phyloP scores from a whole-genome alignment of 37 sponge, comb jelly and placozoan species.

The Corticium candelabrum region DNA sequence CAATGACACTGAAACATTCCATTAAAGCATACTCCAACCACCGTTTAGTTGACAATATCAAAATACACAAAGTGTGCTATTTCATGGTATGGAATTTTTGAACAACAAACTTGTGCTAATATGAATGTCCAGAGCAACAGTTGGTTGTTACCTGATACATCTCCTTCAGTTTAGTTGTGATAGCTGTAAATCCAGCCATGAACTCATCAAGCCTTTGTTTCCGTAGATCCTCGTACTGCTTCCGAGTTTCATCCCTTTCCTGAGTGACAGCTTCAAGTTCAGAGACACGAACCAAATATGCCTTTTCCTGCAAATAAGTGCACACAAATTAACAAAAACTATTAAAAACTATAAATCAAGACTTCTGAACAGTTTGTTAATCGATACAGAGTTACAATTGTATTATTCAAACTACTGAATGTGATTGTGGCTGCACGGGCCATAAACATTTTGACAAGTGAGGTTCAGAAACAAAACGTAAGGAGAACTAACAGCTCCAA shows the following conservation, averaged over 20 bases:
- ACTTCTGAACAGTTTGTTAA: background rate
- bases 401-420: no score
- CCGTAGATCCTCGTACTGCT: constrained; percentile 67
- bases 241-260: constrained; percentile 62
- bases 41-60: no score
- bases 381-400: background rate
- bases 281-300: constrained; percentile 45
- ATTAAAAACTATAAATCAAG: background rate
- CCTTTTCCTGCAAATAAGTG: constrained; percentile 50
- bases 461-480: no score
- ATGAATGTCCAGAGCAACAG: no score
- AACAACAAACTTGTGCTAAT: no score
- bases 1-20: no score
- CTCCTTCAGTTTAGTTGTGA: constrained; percentile 94
- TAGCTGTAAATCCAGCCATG: constrained; percentile 89
- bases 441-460: no score
- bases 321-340: background rate
- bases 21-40: no score
- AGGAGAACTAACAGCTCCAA: no score
- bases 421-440: no score
- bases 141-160: constrained; percentile 95
- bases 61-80: no score
- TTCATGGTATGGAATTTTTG: no score
- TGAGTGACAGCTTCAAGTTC: constrained; percentile 75
- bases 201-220: constrained; percentile 84